Percentiles rank a stretch among this genome's conserved stretches.
phyloP scores from a whole-genome alignment of 2,113 vertebrate species.

The Rhinolophus sinicus region DNA sequence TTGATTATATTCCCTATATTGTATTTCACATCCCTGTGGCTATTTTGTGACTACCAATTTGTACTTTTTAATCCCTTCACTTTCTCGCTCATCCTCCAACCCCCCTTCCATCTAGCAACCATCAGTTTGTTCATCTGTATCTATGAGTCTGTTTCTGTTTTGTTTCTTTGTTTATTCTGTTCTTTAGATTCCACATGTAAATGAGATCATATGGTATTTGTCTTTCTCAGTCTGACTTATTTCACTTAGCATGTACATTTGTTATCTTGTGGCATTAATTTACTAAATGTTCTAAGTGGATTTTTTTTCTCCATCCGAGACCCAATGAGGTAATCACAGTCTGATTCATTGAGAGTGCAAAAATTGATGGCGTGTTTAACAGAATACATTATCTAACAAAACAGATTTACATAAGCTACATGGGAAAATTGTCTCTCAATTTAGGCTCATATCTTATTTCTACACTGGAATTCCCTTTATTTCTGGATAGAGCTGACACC shows the following conservation, averaged over 20 bases:
- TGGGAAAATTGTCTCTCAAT: neutral
- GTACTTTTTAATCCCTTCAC: no score
- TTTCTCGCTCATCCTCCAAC: no score
- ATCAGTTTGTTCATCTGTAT: no score
- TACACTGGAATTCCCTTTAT: neutral
- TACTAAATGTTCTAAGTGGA: neutral
- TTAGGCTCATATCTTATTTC: neutral
- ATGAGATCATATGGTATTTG: no score
- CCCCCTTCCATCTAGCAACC: no score
- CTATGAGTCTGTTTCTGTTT: no score
- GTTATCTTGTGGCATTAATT: neutral
- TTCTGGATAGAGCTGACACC: neutral
- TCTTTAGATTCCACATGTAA: no score
- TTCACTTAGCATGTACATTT: neutral
- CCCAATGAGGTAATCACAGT: neutral
- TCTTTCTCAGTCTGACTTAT: no score
- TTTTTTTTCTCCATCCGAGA: neutral
- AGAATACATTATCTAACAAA: neutral
- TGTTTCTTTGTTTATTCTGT: no score
- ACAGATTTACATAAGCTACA: neutral
- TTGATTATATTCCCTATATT: no score
- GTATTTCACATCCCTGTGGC: no score
- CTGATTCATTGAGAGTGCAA: neutral
- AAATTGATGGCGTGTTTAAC: neutral
- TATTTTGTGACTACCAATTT: no score